These are phyloP conservation scores for Dynastes grantii DNA, from an alignment of 2,888 invertebrate genomes.

Conservation along the genomic window DNA sequence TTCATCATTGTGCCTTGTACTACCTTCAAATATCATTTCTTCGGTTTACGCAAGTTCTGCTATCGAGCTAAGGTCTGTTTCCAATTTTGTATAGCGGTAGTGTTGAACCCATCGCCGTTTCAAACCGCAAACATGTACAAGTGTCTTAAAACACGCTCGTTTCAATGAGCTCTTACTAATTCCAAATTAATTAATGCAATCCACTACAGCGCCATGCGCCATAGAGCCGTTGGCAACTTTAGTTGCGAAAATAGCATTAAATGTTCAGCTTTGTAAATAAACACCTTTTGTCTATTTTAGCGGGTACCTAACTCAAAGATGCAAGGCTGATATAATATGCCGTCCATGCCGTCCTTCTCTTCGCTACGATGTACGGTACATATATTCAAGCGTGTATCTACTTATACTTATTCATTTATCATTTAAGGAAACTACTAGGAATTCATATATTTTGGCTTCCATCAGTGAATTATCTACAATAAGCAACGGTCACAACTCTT, in stretches of 20 bases:
- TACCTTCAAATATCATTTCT: not conserved
- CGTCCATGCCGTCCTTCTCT: no score
- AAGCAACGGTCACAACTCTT: no score
- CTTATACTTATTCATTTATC: no score
- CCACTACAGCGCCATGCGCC: not conserved
- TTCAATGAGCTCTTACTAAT: constrained; percentile 3
- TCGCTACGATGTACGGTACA: no score
- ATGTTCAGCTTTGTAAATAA: not conserved
- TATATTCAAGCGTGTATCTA: no score
- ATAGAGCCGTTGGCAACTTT: not conserved
- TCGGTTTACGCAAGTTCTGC: not conserved
- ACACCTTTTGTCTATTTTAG: not conserved
- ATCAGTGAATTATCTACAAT: no score
- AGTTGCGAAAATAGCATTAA: not conserved
- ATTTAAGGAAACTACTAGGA: no score
- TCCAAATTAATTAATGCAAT: constrained; percentile 1
- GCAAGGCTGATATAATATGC: no score
- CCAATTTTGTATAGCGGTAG: not conserved
- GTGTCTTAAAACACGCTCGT: not conserved
- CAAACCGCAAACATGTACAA: constrained; percentile 2
- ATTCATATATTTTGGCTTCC: no score
- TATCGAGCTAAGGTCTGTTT: not conserved
- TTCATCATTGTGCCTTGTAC: not conserved
- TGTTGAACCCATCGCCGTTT: not conserved
- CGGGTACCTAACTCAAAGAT: not conserved